Conservation (phyloP, 2,113 vertebrate genomes). For the Ciconia maguari region DNA sequence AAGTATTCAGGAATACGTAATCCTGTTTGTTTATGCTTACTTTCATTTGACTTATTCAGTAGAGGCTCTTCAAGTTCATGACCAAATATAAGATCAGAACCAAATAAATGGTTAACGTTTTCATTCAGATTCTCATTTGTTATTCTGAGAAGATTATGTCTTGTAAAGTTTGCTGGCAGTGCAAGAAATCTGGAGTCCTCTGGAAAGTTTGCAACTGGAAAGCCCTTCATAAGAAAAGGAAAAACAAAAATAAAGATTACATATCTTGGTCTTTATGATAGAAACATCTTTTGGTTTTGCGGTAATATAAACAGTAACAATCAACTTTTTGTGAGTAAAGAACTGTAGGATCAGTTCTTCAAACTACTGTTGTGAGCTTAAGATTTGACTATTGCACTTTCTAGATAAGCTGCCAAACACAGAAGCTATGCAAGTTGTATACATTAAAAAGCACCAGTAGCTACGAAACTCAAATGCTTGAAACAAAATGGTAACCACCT, state of each 20-base stretch:
- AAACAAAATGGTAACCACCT: not conserved
- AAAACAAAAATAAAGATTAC: not conserved
- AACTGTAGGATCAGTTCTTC: not conserved
- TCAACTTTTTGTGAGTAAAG: not conserved
- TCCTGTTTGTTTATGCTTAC: conserved; percentile 46
- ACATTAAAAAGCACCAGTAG: not conserved
- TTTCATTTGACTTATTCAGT: conserved; percentile 51
- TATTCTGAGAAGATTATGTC: conserved; percentile 63
- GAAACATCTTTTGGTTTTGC: not conserved
- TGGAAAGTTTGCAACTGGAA: conserved; percentile 46
- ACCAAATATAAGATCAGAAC: conserved; percentile 53
- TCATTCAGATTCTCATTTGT: conserved; percentile 60
- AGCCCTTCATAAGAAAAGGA: conserved; percentile 13
- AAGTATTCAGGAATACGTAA: not conserved
- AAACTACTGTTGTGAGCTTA: not conserved
- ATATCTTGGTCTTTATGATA: not conserved
- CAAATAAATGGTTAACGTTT: conserved; percentile 63
- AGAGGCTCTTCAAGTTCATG: conserved; percentile 67
- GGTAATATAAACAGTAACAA: not conserved
- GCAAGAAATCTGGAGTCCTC: conserved; percentile 66
- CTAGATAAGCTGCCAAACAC: not conserved
- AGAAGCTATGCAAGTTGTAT: not conserved
- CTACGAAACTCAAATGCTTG: not conserved
- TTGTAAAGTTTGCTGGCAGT: conserved; percentile 54
- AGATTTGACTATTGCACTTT: not conserved